Evolutionary conservation across 2,888 invertebrate genomes (phyloP).

Genomic region (Beris morrisii): DNA sequence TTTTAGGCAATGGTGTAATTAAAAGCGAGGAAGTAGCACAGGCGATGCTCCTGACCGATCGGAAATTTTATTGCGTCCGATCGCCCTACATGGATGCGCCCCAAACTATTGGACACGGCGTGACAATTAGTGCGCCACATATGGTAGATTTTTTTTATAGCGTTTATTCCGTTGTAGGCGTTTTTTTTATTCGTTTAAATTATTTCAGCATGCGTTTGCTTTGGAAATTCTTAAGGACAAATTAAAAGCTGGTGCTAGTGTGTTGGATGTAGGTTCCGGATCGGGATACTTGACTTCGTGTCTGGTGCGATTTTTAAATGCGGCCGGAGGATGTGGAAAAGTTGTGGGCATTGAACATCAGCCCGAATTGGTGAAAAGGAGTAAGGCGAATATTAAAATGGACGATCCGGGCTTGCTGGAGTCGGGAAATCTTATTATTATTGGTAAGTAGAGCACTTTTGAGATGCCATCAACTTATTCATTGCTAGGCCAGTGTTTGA

Average conservation of each 20-base stretch:
- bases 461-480: not conserved
- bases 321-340: conserved; percentile 57
- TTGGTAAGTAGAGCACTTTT: conserved; percentile 60
- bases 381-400: conserved; percentile 73
- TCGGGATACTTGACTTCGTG: conserved; percentile 92
- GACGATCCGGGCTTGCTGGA: conserved; percentile 72
- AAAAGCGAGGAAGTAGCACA: conserved; percentile 72
- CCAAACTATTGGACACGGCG: conserved; percentile 91
- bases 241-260: conserved; percentile 72
- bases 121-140: conserved; percentile 95
- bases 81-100: conserved; percentile 89
- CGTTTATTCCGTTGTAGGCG: conserved; percentile 31
- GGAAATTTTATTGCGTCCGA: conserved; percentile 75
- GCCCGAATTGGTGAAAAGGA: conserved; percentile 73
- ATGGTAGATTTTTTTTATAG: conserved; percentile 66
- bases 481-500: too few species aligned
- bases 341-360: conserved; percentile 92
- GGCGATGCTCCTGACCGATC: conserved; percentile 82
- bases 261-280: conserved; percentile 91
- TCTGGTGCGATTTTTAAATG: conserved; percentile 79
- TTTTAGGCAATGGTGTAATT: conserved; percentile 78
- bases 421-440: conserved; percentile 68
- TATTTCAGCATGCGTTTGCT: conserved; percentile 83
- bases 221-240: conserved; percentile 81
- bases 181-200: conserved; percentile 21